A percentile compares a stretch with the other conserved stretches of the same genome.
Evolutionary conservation across 2,888 invertebrate species (phyloP).

Genomic region (Pecten maximus): DNA sequence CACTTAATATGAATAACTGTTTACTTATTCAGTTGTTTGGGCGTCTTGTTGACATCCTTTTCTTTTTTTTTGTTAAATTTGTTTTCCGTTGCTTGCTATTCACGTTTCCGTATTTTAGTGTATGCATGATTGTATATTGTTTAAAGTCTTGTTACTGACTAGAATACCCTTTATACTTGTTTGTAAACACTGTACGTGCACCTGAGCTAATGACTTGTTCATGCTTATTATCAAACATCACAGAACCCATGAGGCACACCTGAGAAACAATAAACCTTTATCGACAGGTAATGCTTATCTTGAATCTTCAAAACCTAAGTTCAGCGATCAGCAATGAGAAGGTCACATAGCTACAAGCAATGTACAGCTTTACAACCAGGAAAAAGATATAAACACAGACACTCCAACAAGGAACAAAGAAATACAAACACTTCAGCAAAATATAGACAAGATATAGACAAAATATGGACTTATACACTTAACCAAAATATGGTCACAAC

Average conservation of each 20-base stretch:
- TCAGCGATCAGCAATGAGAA: neutral
- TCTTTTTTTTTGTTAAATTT: neutral
- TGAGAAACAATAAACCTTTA: slow-evolving; percentile 18
- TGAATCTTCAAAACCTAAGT: neutral
- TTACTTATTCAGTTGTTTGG: neutral
- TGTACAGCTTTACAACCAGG: neutral
- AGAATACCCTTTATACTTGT: neutral
- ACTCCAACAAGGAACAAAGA: neutral
- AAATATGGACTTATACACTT: too few relatives aligned
- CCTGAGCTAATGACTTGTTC: slow-evolving; percentile 10
- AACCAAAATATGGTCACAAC: too few relatives aligned
- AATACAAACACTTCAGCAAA: too few relatives aligned
- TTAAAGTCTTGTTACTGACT: neutral
- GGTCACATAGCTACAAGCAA: neutral
- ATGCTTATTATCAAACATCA: slow-evolving; percentile 9
- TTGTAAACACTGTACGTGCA: slow-evolving; percentile 9
- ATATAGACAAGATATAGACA: too few relatives aligned
- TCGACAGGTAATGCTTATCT: slow-evolving; percentile 16
- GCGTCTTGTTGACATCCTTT: neutral
- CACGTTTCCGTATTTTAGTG: neutral
- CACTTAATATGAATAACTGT: neutral
- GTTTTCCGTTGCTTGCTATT: neutral
- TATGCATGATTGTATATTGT: neutral
- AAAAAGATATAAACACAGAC: neutral
- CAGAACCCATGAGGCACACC: slow-evolving; percentile 20